These are phyloP conservation scores for Pachyuromys duprasi DNA, from an alignment of 2,797 vertebrate genomes.

Conservation along the genomic window DNA sequence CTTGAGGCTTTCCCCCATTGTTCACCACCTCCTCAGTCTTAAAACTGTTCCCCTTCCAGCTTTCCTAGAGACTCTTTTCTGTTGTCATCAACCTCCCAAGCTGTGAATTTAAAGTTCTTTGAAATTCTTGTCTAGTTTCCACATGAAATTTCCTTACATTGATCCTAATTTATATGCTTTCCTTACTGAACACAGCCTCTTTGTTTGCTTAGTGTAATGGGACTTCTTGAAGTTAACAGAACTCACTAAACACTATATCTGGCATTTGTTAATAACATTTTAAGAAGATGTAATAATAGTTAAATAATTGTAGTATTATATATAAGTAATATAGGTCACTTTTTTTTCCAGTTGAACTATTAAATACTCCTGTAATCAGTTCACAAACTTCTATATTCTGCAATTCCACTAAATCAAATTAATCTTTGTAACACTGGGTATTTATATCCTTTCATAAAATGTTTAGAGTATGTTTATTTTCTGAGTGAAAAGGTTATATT, in stretches of 20 bases:
- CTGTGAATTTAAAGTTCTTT: background rate
- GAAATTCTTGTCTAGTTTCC: background rate
- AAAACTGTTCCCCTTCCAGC: background rate
- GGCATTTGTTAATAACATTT: background rate
- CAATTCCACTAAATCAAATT: background rate
- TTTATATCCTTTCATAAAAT: background rate
- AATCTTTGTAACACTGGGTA: background rate
- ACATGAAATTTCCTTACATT: background rate
- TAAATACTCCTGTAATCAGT: constrained; percentile 15
- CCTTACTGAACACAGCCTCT: background rate
- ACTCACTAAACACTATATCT: background rate
- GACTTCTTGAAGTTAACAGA: constrained; percentile 9
- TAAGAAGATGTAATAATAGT: background rate
- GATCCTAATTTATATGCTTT: background rate
- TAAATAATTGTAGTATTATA: background rate
- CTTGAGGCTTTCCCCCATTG: background rate
- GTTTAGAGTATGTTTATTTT: background rate
- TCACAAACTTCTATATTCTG: constrained; percentile 10
- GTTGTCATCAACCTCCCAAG: background rate
- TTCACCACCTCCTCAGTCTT: background rate
- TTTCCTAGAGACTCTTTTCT: background rate
- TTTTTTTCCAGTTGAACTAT: constrained; percentile 5
- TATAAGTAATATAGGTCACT: background rate
- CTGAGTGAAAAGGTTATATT: background rate
- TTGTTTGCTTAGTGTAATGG: background rate